These are phyloP conservation scores for Ecliptopera silaceata DNA, from an alignment of 2,888 invertebrate species.

Conservation along the genomic window DNA sequence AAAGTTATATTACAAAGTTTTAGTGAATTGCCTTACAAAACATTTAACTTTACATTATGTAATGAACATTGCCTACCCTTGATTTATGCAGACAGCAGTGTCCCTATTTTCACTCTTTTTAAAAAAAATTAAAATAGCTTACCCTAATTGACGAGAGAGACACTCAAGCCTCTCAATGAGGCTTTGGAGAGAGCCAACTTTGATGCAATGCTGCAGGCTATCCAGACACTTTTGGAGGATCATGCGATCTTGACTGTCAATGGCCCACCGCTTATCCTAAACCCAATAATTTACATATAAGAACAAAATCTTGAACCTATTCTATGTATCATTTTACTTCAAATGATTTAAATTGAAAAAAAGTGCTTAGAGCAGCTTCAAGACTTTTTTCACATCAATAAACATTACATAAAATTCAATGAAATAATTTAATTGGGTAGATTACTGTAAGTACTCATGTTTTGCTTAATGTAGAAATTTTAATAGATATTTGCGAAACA, in stretches of 20 bases:
- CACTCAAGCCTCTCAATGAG: constrained; percentile 96
- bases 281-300: constrained; percentile 30
- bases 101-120: neutral
- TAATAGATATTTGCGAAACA: neutral
- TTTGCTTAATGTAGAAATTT: neutral
- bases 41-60: no score
- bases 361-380: no score
- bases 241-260: constrained; percentile 92
- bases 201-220: constrained; percentile 95
- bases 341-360: no score
- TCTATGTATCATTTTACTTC: no score
- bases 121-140: constrained; percentile 39
- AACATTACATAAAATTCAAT: no score
- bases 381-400: no score
- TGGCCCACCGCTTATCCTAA: constrained; percentile 94
- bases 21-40: no score
- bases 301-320: neutral
- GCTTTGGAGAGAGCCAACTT: constrained; percentile 94
- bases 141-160: constrained; percentile 94
- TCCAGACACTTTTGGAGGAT: constrained; percentile 96
- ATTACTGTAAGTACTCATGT: no score
- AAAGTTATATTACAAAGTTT: no score
- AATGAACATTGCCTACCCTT: no score
- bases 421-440: no score
- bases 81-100: no score